phyloP scores from a whole-genome alignment of 2,113 vertebrate species.

The Limnothrissa miodon region DNA sequence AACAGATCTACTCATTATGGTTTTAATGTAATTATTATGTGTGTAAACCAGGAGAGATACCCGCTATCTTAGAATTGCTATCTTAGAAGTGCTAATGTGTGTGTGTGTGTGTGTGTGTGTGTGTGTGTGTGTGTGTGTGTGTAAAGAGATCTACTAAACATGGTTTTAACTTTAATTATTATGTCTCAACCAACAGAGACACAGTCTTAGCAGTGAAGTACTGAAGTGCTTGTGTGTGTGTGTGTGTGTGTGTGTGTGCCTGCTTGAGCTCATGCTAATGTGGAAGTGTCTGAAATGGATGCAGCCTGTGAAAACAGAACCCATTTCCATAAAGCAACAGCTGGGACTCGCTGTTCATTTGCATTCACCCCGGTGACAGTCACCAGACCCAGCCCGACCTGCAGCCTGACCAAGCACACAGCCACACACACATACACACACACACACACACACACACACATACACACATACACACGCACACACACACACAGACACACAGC shows the following conservation, averaged over 20 bases:
- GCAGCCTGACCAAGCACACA: background rate
- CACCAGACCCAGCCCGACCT: background rate
- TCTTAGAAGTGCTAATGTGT: too few species aligned
- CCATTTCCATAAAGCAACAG: conserved; percentile 14
- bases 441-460: too few species aligned
- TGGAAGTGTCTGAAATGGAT: conserved; percentile 18
- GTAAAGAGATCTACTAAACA: background rate
- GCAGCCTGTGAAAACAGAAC: conserved; percentile 8
- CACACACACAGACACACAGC: too few species aligned
- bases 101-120: background rate
- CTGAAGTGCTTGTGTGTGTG: background rate
- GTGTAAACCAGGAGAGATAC: too few species aligned
- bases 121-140: background rate
- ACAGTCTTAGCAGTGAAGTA: background rate
- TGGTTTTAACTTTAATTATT: too few species aligned
- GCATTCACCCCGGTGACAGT: conserved; percentile 7
- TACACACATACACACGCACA: too few species aligned
- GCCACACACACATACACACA: background rate
- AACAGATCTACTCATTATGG: background rate
- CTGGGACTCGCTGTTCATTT: background rate
- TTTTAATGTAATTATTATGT: too few species aligned
- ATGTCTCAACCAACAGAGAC: too few species aligned
- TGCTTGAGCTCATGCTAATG: background rate
- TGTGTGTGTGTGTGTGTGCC: background rate
- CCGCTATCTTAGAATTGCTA: too few species aligned